A percentile compares a stretch with the other conserved stretches of the same genome.
Conservation (phyloP, 1,140 invertebrate genomes). For the Lepidostoma basale region DNA sequence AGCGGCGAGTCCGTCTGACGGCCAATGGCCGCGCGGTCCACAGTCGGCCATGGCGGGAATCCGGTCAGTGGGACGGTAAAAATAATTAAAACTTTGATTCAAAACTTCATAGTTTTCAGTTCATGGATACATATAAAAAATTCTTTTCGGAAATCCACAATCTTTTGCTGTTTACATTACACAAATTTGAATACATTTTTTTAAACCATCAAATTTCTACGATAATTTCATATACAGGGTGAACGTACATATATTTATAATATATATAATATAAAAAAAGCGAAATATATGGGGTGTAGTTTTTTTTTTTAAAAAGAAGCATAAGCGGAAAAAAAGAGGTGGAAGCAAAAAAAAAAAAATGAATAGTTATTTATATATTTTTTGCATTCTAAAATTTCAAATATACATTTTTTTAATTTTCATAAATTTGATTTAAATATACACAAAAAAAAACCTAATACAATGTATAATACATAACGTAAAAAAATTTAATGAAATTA, state of each 20-base stretch:
- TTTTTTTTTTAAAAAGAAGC: constrained; percentile 3
- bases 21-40: too few species aligned
- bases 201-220: constrained; percentile 20
- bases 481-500: too few species aligned
- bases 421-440: not conserved
- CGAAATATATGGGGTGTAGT: not conserved
- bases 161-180: constrained; percentile 10
- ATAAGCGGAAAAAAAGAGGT: not conserved
- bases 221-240: constrained; percentile 1
- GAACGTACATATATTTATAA: not conserved
- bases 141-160: constrained; percentile 19
- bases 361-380: not conserved
- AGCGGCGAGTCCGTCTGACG: too few species aligned
- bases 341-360: not conserved
- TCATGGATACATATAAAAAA: constrained; percentile 27
- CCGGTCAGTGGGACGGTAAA: constrained; percentile 39
- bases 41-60: too few species aligned
- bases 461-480: not conserved
- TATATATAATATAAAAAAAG: not conserved
- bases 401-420: too few species aligned
- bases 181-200: constrained; percentile 7
- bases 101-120: constrained; percentile 25
- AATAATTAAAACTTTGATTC: too few species aligned
- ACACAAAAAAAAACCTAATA: not conserved
- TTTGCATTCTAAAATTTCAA: not conserved